Evolutionary conservation across 2,113 vertebrate species (phyloP), one percentile per base, ranked within the genome.

Genomic region (Ophiodon elongatus): DNA sequence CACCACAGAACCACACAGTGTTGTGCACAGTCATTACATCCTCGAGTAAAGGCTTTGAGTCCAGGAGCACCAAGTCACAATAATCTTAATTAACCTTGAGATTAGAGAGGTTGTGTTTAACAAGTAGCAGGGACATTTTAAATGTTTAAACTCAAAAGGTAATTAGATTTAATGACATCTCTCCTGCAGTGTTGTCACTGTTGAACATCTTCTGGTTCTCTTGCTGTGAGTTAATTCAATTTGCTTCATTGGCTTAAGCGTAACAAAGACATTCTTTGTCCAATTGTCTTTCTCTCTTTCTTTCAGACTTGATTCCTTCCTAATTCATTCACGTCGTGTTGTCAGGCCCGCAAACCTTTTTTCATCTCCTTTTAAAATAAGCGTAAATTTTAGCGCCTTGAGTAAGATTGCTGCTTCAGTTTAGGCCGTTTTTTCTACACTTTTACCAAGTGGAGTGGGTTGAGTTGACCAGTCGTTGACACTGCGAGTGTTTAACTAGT

Each of bases 61-160:
- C 25, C 31, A 45, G 76, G 59, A 72, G 39, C 79, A 17, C 33
- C 11, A 0, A 76, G 63, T 62, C 59, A 50, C 77, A 79, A 67
- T 21, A 47, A 63, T 50, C 54, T 68, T 76, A 75, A 89, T 89
- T 84, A 86, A 82, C 74, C 79, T 41, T 60, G 14, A 39, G 57
- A 65, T 41, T 15, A 21, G 35, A 52, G 64, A 74, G 81, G 80
- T 19, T 54, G 72, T 76, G 54, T 70, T 68, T 64, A 54, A 62
- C 54, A 76, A 73, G 72, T 10, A 37, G 23, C 39, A 21, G 25
- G 31, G 60, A 57, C 64, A 43, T n/a, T 50, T 85, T 72, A 29
- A 65, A 66, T 45, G 75, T 72, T 72, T 45, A 33, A 50, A n/a
- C 25, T n/a, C 45, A n/a, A 29, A 25, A 5, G 39, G 29, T 72